Base-by-base conservation (phyloP, 2,113 vertebrate species). In the Lycocorax pyrrhopterus region DNA sequence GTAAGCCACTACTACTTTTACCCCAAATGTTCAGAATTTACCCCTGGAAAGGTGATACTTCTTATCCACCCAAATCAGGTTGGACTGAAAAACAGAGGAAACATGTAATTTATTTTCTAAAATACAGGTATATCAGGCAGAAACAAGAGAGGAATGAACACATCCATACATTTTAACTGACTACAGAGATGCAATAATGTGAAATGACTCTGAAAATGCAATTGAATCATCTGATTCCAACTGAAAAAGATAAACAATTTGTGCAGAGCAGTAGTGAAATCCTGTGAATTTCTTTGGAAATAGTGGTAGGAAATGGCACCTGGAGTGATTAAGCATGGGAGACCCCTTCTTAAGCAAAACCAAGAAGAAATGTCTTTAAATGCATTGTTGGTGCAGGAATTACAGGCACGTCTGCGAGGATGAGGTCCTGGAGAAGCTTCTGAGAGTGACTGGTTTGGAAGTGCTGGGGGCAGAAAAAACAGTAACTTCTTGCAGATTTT, bases 391-490 rank as follows among this genome's bases (percentile, higher is more conserved):
- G 7, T 63, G 13, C 12, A 22, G 17, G 17, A 89, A n/a, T 74
- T 49, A 44, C 23, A 80, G 9, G 1, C 7, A n/a, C 0, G 9
- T 23, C 69, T 69, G 4, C 19, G 35, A 53, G 13, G 9, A 4
- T 26, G 30, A 60, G 13, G 12, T 53, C 6, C 25, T 77, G 22
- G 13, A 74, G 16, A 12, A 44, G 2, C 3, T 62, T 66, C 35
- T 47, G 68, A 27, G 27, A 44, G 6, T 49, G 26, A 37, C 7
- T 29, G 7, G 4, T 23, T 43, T 79, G 35, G 55, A 60, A 23
- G 21, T 35, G 7, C 7, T 27, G 0, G 2, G 7, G 1, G 3
- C 35, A 19, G 25, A 26, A 51, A 43, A 59, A 74, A 3, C 3
- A 16, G 16, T 11, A 13, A 41, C 2, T 35, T 62, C 27, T 21